phyloP scores from a whole-genome alignment of 2,113 vertebrate genomes.

The Nanorana parkeri region DNA sequence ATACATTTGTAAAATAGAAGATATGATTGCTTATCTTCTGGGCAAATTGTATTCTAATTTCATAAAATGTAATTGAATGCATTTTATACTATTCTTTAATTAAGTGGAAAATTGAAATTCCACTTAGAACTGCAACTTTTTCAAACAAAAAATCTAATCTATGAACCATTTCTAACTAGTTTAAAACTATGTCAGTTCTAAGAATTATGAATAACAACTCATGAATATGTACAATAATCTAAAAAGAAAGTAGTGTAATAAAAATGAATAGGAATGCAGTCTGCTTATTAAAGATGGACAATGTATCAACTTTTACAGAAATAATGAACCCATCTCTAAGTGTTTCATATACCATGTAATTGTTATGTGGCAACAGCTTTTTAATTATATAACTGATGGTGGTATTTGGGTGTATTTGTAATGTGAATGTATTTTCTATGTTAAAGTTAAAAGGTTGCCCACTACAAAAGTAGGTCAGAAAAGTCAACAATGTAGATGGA shows the following conservation, averaged over 20 bases:
- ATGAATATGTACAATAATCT: constrained; percentile 31
- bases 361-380: background rate
- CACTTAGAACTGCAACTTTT: constrained; percentile 61
- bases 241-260: constrained; percentile 8
- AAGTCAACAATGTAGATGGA: no score
- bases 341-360: background rate
- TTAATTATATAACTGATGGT: no score
- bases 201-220: constrained; percentile 42
- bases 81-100: constrained; percentile 66
- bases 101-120: constrained; percentile 64
- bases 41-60: constrained; percentile 69
- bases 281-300: background rate
- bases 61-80: constrained; percentile 64
- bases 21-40: constrained; percentile 71
- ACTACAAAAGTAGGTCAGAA: no score
- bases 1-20: constrained; percentile 67
- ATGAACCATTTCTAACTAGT: constrained; percentile 11
- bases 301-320: background rate
- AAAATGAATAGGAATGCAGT: constrained; percentile 31
- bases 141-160: constrained; percentile 59
- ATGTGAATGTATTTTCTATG: no score
- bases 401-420: no score
- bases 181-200: constrained; percentile 37
- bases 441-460: no score
- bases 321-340: background rate